Evolutionary conservation across 2,797 vertebrate species (phyloP).

Genomic region (Syncerus caffer): DNA sequence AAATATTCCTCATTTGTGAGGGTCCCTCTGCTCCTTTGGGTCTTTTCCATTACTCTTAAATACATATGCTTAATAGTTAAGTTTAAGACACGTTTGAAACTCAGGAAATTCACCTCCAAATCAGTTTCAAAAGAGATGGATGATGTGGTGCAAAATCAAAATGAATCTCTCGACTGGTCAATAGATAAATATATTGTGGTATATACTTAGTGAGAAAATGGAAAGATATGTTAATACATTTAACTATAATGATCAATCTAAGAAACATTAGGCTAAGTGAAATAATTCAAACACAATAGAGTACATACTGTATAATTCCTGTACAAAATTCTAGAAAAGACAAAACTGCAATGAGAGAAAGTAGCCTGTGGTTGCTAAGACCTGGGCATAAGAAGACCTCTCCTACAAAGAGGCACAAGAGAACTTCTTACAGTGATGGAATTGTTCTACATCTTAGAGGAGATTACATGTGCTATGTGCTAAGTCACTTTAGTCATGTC

Average conservation of each 20-base stretch:
- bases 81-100: background rate
- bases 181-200: background rate
- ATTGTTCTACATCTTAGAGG: background rate
- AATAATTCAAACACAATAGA: background rate
- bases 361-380: background rate
- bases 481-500: background rate
- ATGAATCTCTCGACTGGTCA: background rate
- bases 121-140: background rate
- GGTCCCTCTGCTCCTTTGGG: background rate
- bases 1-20: background rate
- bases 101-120: background rate
- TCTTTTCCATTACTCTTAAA: slow-evolving; percentile 33
- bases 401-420: background rate
- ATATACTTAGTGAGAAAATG: background rate
- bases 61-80: background rate
- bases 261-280: background rate
- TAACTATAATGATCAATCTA: background rate
- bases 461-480: background rate
- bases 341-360: background rate
- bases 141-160: background rate
- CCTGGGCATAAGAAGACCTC: background rate
- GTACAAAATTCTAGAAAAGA: background rate
- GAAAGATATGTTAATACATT: background rate
- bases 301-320: background rate
- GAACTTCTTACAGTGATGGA: background rate